These are phyloP conservation scores for Pachyramphus minor DNA, from an alignment of 2,113 vertebrate species.

Conservation along the genomic window DNA sequence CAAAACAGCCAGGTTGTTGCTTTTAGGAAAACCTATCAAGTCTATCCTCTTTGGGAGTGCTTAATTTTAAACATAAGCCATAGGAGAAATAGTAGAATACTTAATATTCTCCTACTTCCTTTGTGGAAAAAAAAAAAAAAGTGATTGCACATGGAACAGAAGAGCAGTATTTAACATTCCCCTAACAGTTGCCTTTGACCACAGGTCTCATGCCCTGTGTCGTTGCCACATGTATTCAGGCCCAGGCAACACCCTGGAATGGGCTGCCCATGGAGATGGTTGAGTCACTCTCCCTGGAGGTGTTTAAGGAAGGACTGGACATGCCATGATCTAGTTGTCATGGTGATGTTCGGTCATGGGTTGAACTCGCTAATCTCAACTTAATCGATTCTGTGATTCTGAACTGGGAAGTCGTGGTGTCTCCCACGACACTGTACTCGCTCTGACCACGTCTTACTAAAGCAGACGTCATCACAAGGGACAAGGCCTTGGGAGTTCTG, in stretches of 20 bases:
- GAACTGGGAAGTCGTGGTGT: rapidly evolving
- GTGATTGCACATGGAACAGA: rapidly evolving
- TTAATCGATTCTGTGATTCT: rapidly evolving
- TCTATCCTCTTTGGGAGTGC: neutral
- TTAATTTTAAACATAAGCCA: neutral
- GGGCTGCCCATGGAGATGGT: neutral
- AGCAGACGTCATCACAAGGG: rapidly evolving
- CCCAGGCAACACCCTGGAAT: neutral
- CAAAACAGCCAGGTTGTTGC: neutral
- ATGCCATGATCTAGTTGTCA: neutral
- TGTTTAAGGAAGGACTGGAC: neutral
- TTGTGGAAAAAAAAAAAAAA: too few relatives aligned
- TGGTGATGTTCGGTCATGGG: neutral
- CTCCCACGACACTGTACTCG: rapidly evolving
- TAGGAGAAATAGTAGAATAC: neutral
- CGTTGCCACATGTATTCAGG: rapidly evolving
- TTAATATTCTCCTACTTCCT: neutral
- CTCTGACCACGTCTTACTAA: neutral
- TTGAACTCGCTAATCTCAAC: neutral
- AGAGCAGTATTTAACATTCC: neutral
- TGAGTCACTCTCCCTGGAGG: neutral
- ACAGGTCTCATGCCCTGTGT: rapidly evolving
- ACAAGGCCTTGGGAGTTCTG: rapidly evolving
- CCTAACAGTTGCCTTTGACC: neutral
- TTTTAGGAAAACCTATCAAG: neutral